Base-by-base conservation (phyloP, 2,888 invertebrate species). In the Nipponacmea schrenckii region DNA sequence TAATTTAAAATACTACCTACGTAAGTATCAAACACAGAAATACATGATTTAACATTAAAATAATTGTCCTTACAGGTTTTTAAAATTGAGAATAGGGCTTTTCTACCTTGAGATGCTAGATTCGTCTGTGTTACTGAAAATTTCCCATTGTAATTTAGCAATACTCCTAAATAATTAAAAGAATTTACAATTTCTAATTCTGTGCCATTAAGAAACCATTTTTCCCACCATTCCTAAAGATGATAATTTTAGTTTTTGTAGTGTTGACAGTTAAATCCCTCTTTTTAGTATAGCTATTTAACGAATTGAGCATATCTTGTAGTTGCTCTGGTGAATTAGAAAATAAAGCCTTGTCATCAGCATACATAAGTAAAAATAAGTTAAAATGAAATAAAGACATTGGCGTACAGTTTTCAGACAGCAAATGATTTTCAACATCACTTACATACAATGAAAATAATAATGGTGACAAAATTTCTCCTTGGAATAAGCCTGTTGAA, bases 1-100 rank as follows among this genome's bases (percentile, higher is more conserved):
- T n/a, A n/a, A n/a, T n/a, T n/a, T n/a, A n/a, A n/a, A n/a, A 50
- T 50, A 50, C 50, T 50, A 17, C 50, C 50, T n/a, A 50, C 50
- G 14, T 50, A 50, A 14, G 15, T 50, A 50, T 50, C 50, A 50
- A 50, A 50, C n/a, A 20, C 50, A 50, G 17, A 50, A 17, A 50
- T 17, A n/a, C n/a, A 50, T 50, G 50, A n/a, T 50, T 50, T 50
- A 20, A 50, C 50, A 50, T 50, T 50, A 50, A 50, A 50, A 50
- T 50, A 50, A 50, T 50, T 50, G 3, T 50, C 50, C 50, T 20
- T 50, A 20, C 50, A 50, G 14, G 50, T 50, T 50, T 17, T 50
- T n/a, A 50, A n/a, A 50, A 50, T 20, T 17, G 50, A 17, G 50
- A 50, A 50, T 20, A 50, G 17, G 3, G 50, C 50, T 20, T 50